Evolutionary conservation across 92 coral and sea anemone genomes (phyloP).

Genomic region (Umimayanthus kanabou): DNA sequence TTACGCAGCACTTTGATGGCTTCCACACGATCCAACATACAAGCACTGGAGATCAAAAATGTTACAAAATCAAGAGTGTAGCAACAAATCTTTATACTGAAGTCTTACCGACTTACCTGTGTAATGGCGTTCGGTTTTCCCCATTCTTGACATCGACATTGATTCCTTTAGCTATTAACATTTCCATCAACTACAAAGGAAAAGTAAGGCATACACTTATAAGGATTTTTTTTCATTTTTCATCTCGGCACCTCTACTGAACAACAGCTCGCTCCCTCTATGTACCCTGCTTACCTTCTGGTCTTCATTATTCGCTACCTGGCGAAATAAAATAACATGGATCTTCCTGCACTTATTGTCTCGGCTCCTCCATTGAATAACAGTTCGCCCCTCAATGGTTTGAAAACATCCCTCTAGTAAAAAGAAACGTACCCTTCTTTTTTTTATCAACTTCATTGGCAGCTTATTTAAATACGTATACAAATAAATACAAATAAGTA

Average conservation of each 20-base stretch:
- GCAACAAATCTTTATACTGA: not conserved
- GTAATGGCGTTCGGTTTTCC: slow-evolving; percentile 23
- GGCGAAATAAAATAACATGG: not conserved
- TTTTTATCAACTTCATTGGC: too few species aligned
- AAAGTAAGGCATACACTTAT: not conserved
- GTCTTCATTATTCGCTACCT: not conserved
- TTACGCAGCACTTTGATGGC: slow-evolving; percentile 50
- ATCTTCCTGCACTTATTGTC: not conserved
- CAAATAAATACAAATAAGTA: too few species aligned
- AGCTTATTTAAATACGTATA: too few species aligned
- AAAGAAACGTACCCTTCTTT: too few species aligned
- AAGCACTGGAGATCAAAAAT: slow-evolving; percentile 49
- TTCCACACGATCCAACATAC: slow-evolving; percentile 53
- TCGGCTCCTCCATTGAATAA: slow-evolving; percentile 10
- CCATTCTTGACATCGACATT: slow-evolving; percentile 18
- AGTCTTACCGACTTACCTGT: slow-evolving; percentile 1
- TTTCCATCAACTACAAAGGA: not conserved
- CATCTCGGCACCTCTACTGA: too few species aligned
- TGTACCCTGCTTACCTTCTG: too few species aligned
- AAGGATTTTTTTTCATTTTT: too few species aligned
- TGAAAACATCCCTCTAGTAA: too few species aligned
- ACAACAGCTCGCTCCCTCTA: too few species aligned
- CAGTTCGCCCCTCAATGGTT: not conserved
- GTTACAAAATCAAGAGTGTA: not conserved
- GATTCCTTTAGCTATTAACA: slow-evolving; percentile 29